phyloP scores from a whole-genome alignment of 1,140 invertebrate species.

The Mercenaria mercenaria region DNA sequence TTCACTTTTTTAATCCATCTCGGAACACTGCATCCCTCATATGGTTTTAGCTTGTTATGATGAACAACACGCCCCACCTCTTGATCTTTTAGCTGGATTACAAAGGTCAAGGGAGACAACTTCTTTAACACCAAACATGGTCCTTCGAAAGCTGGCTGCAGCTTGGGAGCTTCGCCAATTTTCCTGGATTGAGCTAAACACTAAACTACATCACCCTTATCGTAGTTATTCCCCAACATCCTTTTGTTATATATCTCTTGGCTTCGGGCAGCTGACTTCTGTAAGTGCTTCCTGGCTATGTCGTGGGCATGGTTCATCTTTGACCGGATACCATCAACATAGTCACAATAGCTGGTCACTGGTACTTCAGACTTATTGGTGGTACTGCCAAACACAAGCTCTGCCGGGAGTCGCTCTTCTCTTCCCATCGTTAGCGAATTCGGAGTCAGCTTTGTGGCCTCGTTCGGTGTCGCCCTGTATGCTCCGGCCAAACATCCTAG shows the following conservation, averaged over 20 bases:
- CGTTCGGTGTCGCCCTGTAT: background rate
- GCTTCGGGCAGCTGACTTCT: background rate
- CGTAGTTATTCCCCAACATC: background rate
- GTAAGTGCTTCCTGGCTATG: background rate
- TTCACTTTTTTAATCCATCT: background rate
- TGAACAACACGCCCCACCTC: background rate
- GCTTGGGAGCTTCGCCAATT: background rate
- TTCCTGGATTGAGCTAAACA: background rate
- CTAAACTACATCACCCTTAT: background rate
- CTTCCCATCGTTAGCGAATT: slow-evolving; percentile 2
- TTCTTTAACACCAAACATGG: background rate
- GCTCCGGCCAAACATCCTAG: slow-evolving; percentile 19
- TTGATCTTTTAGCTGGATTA: background rate
- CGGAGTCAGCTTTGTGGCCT: background rate
- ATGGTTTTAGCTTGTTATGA: background rate
- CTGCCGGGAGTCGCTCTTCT: background rate
- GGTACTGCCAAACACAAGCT: background rate
- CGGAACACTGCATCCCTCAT: background rate
- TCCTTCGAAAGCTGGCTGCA: background rate
- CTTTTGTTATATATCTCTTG: background rate
- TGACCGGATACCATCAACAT: background rate
- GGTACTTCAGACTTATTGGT: background rate
- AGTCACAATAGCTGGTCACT: background rate
- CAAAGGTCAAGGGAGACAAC: background rate
- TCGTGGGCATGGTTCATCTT: background rate